Percentiles rank a stretch among this genome's conserved stretches.
Conservation (phyloP, 2,888 invertebrate genomes). For the Fissipunctia ypsillon region DNA sequence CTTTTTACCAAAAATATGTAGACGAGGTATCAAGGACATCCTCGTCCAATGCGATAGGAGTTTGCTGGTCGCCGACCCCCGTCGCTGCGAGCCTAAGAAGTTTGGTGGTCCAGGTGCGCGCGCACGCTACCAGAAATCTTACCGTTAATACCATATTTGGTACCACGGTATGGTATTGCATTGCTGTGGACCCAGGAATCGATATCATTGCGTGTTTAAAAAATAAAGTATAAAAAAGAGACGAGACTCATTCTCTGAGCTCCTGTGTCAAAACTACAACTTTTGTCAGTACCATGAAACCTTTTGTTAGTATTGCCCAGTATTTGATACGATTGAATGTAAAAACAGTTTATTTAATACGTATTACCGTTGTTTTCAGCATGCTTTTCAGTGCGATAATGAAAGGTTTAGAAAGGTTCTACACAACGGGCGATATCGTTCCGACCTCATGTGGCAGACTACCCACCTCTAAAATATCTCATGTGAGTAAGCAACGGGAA, state of each 20-base stretch:
- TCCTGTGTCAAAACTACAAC: too few species aligned
- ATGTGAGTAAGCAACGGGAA: constrained; percentile 72
- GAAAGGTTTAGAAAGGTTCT: constrained; percentile 92
- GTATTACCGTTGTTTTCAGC: constrained; percentile 75
- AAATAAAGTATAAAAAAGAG: constrained; percentile 79
- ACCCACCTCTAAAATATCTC: constrained; percentile 79
- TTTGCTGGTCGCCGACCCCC: constrained; percentile 99
- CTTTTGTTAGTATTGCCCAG: too few species aligned
- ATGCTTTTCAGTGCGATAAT: constrained; percentile 92
- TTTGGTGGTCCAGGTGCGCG: constrained; percentile 99
- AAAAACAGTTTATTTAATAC: neutral
- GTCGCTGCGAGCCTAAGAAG: constrained; percentile 99
- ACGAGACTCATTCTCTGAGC: too few species aligned
- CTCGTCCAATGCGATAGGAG: constrained; percentile 99
- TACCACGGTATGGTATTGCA: constrained; percentile 79
- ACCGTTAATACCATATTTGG: constrained; percentile 95
- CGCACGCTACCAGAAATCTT: constrained; percentile 99
- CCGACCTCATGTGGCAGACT: constrained; percentile 88
- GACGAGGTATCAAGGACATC: constrained; percentile 99
- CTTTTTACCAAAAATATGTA: constrained; percentile 99
- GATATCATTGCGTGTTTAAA: constrained; percentile 84
- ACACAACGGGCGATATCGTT: constrained; percentile 90
- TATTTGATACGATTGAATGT: neutral
- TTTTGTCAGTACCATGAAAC: too few species aligned
- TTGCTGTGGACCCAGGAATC: constrained; percentile 74